Conservation (phyloP, 2,797 vertebrate species). For the Hemibagrus guttatus region DNA sequence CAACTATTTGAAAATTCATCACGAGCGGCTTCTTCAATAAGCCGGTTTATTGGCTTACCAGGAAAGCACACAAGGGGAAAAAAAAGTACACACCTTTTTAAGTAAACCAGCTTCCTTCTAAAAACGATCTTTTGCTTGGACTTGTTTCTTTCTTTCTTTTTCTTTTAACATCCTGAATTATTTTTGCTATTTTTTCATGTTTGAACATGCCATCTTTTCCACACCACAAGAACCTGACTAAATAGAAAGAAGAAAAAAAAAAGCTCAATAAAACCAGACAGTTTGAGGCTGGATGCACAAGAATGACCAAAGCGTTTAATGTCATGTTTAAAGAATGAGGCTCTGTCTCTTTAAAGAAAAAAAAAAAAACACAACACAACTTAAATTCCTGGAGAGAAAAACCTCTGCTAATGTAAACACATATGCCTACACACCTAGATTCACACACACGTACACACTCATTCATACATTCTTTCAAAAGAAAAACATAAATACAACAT, state of each 20-base stretch:
- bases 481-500: too few species aligned
- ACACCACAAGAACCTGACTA: not conserved
- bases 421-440: not conserved
- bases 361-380: slow-evolving; percentile 26
- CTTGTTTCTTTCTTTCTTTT: not conserved
- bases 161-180: not conserved
- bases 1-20: slow-evolving; percentile 35
- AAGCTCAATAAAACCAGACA: not conserved
- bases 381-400: slow-evolving; percentile 10
- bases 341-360: slow-evolving; percentile 27
- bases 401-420: not conserved
- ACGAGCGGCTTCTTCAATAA: slow-evolving; percentile 11
- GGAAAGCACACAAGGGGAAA: not conserved
- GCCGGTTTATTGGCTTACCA: slow-evolving; percentile 23
- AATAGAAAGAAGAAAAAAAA: not conserved
- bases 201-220: not conserved
- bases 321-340: slow-evolving; percentile 56
- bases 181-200: not conserved
- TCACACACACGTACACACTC: not conserved
- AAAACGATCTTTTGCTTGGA: not conserved
- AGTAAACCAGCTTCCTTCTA: slow-evolving; percentile 29
- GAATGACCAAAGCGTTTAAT: slow-evolving; percentile 30
- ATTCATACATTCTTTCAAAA: too few species aligned
- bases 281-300: slow-evolving; percentile 22
- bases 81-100: slow-evolving; percentile 22